These are phyloP conservation scores for Chymomyza amoena DNA, from an alignment of 2,888 invertebrate genomes.

Conservation along the genomic window DNA sequence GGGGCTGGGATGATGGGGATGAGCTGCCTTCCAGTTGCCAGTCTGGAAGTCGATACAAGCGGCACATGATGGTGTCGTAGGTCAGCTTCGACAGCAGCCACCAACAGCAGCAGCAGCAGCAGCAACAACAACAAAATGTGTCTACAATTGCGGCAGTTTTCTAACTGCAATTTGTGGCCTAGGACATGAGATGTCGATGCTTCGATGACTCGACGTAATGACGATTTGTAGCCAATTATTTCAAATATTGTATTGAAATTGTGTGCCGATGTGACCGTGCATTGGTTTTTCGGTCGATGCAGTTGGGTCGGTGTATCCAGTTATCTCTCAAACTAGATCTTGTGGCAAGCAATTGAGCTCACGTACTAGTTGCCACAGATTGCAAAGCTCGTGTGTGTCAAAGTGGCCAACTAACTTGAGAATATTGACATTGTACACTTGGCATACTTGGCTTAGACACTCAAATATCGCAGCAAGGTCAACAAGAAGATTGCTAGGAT, in stretches of 20 bases:
- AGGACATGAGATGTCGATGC: slow-evolving; percentile 39
- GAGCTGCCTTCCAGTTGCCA: not conserved
- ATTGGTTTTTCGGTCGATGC: not conserved
- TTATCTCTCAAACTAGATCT: slow-evolving; percentile 59
- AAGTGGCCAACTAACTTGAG: slow-evolving; percentile 35
- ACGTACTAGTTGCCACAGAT: slow-evolving; percentile 17
- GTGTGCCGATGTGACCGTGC: slow-evolving; percentile 42
- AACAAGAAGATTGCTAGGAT: not conserved
- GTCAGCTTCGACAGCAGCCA: slow-evolving; percentile 46
- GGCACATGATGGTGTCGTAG: slow-evolving; percentile 69
- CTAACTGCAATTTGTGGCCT: slow-evolving; percentile 74
- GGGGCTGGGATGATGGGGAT: not conserved
- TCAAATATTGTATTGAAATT: slow-evolving; percentile 75
- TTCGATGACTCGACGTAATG: slow-evolving; percentile 52
- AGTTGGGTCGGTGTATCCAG: not conserved
- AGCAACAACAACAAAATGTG: slow-evolving; percentile 43
- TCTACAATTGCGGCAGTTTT: slow-evolving; percentile 57
- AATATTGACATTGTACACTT: not conserved
- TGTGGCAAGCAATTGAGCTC: slow-evolving; percentile 20
- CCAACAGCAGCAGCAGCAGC: slow-evolving; percentile 25
- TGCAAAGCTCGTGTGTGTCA: slow-evolving; percentile 42
- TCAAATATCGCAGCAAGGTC: not conserved
- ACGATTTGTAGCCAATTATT: slow-evolving; percentile 77
- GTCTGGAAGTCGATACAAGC: slow-evolving; percentile 11
- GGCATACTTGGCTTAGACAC: not conserved